Base-by-base conservation (phyloP, 2,797 vertebrate species). In the Crossoptilon crossoptilon region DNA sequence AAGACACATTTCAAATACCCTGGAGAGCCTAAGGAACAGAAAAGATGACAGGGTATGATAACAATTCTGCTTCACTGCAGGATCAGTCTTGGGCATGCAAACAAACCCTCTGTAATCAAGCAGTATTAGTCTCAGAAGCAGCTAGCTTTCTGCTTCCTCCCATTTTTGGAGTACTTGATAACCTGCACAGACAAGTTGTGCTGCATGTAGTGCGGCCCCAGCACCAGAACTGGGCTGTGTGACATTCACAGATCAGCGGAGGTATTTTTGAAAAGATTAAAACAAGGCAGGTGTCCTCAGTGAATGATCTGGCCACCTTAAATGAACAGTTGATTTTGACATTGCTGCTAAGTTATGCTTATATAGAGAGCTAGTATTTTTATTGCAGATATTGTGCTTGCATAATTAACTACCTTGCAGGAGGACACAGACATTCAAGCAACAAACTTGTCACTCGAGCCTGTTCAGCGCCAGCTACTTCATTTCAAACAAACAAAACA, bases 21-120 rank as follows among this genome's bases (percentile, higher is more conserved):
- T 46, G 64, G 11, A 93, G 64, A 90, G 39, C 77, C 77, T 41
- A 29, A 4, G 35, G 48, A 60, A 84, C 31, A 76, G 63, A 91
- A 5, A 44, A 19, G 2, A 43, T 75, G 80, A 67, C n/a, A 63
- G 72, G 51, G 35, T 31, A 56, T 53, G 85, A 37, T 33, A 92
- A 79, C 55, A 93, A 79, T 39, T 87, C 77, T 92, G 79, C 53
- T 88, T 71, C 67, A 37, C 44, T 88, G 59, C 73, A 95, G 83
- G 33, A 77, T 59, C 17, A 3, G 29, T 60, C 48, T 71, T 37
- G 24, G 76, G 29, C 44, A 37, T 7, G 43, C 29, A 91, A 78
- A 77, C 31, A 10, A 84, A 85, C 27, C 59, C 79, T 51, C 21
- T 4, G 46, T 51, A 44, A 84, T 77, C 53, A 83, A 69, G 31